These are phyloP conservation scores for Oceanodroma tethys DNA, from an alignment of 2,113 vertebrate species.

Conservation along the genomic window DNA sequence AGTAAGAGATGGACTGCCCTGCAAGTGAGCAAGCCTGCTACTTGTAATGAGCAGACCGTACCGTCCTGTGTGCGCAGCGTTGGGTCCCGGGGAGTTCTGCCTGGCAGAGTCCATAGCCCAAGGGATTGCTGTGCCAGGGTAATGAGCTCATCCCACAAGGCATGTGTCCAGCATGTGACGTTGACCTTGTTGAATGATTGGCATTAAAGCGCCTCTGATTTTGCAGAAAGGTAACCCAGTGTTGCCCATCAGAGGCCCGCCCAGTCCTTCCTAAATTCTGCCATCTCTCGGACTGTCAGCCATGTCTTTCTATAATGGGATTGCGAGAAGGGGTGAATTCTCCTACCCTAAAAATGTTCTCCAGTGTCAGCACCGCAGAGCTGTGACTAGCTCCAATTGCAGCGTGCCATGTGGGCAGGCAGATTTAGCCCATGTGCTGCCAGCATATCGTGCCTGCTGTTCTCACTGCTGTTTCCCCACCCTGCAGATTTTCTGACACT, in stretches of 20 bases:
- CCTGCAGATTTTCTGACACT: constrained; percentile 26
- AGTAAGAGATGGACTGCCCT: neutral
- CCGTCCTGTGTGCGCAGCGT: fast-evolving
- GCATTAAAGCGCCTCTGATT: neutral
- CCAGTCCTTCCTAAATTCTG: neutral
- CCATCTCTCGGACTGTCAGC: neutral
- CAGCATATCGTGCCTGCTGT: neutral
- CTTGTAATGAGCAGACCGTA: neutral
- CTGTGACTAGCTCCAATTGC: neutral
- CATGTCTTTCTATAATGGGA: neutral
- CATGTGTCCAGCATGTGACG: neutral
- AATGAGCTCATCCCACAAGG: neutral
- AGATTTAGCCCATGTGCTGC: neutral
- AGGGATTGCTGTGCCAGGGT: neutral
- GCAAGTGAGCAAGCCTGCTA: neutral
- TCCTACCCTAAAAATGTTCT: neutral
- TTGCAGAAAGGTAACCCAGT: neutral
- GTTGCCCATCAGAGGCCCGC: neutral
- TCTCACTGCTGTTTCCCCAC: constrained; percentile 20
- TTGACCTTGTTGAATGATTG: neutral
- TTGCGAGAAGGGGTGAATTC: neutral
- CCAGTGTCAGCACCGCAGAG: neutral
- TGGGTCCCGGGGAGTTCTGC: neutral
- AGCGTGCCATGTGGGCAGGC: neutral
- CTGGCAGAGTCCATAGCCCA: neutral